Percentiles rank a stretch among this genome's conserved stretches.
These are phyloP conservation scores for Xiphophorus birchmanni DNA, from an alignment of 2,797 vertebrate species.

Conservation along the genomic window DNA sequence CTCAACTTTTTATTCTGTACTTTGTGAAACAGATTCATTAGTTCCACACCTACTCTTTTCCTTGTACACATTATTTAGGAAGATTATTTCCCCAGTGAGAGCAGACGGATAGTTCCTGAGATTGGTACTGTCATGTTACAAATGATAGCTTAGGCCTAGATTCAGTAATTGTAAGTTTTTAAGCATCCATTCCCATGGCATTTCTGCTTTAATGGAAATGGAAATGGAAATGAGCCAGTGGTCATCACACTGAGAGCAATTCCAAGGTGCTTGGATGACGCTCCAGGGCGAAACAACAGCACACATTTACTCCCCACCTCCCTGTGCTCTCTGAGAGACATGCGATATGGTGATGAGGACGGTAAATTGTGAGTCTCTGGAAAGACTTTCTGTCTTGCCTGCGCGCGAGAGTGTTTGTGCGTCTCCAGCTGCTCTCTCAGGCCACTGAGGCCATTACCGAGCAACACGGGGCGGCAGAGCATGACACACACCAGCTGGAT, in stretches of 20 bases:
- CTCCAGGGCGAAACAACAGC: slow-evolving; percentile 67
- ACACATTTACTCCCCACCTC: slow-evolving; percentile 43
- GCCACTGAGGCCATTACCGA: slow-evolving; percentile 68
- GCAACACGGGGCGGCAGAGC: slow-evolving; percentile 72
- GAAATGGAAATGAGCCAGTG: slow-evolving; percentile 68
- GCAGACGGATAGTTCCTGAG: not conserved
- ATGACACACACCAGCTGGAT: slow-evolving; percentile 79
- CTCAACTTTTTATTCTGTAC: not conserved
- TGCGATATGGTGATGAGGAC: slow-evolving; percentile 69
- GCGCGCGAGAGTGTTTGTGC: slow-evolving; percentile 26
- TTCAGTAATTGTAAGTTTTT: slow-evolving; percentile 60
- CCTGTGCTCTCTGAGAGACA: slow-evolving; percentile 58
- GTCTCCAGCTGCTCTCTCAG: slow-evolving; percentile 73
- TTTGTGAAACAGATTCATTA: not conserved
- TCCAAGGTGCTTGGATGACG: slow-evolving; percentile 59
- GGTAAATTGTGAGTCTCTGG: slow-evolving; percentile 68
- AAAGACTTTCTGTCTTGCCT: slow-evolving; percentile 44
- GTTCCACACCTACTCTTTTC: not conserved
- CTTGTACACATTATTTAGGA: not conserved
- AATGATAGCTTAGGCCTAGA: slow-evolving; percentile 32
- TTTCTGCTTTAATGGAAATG: slow-evolving; percentile 70
- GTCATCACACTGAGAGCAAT: slow-evolving; percentile 68
- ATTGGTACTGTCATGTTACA: slow-evolving; percentile 43
- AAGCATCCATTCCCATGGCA: slow-evolving; percentile 60
- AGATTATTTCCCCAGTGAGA: not conserved